Conservation (phyloP, 2,888 invertebrate genomes). For the Thumatha senex region DNA sequence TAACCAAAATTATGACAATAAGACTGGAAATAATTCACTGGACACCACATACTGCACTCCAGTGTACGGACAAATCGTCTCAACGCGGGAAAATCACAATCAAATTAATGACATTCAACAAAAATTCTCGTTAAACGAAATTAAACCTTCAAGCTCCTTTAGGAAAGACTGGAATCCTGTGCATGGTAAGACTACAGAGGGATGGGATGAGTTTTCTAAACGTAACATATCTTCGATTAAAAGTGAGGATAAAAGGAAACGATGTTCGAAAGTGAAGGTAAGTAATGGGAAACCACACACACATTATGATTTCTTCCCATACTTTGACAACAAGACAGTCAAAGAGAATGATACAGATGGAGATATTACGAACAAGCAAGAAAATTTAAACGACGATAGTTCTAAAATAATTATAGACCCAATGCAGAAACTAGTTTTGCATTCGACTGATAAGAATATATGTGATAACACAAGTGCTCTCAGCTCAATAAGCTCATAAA, state of each 20-base stretch:
- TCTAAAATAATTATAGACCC: conserved; percentile 79
- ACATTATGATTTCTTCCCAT: conserved; percentile 75
- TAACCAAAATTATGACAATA: conserved; percentile 63
- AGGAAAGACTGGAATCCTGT: conserved; percentile 68
- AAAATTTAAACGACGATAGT: conserved; percentile 58
- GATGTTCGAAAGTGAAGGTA: conserved; percentile 54
- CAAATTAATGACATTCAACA: conserved; percentile 79
- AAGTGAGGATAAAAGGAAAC: conserved; percentile 55
- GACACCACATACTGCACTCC: conserved; percentile 78
- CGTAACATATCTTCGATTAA: conserved; percentile 68
- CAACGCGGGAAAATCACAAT: conserved; percentile 75
- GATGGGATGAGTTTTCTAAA: conserved; percentile 75
- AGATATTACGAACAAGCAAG: conserved; percentile 34
- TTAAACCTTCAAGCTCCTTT: conserved; percentile 73
- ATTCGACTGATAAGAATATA: conserved; percentile 81
- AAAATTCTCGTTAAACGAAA: conserved; percentile 64
- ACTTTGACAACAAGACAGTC: conserved; percentile 71
- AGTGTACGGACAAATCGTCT: conserved; percentile 77
- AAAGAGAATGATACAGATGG: conserved; percentile 35
- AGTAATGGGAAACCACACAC: conserved; percentile 61
- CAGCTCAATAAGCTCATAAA: conserved; percentile 77
- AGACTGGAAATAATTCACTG: conserved; percentile 49
- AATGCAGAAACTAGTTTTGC: conserved; percentile 80
- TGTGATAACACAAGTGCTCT: conserved; percentile 80
- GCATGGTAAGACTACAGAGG: conserved; percentile 62